Evolutionary conservation across 2,888 invertebrate genomes (phyloP), one percentile per base, ranked within the genome.

Genomic region (Geotrupes spiniger): DNA sequence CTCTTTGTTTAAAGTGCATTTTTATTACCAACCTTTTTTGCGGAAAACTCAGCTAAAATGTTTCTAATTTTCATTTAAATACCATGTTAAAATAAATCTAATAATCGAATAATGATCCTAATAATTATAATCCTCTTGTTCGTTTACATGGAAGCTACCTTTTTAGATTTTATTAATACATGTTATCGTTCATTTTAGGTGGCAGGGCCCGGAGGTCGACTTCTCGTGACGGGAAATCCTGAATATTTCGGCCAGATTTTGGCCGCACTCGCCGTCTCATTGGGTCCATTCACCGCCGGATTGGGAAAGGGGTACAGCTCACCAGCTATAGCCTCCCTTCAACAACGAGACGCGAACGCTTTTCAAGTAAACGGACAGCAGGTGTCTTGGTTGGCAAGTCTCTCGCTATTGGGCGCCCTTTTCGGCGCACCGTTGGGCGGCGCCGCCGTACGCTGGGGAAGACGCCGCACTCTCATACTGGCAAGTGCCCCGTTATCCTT

Each of bases 221-320:
- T 71, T 15, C 62, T 70, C 29, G 63, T 71, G n/a, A 70, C 69
- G 36, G 61, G 66, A 31, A 63, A 63, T 52, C 65, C 70, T 5
- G 66, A 70, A 57, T 71, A 70, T 52, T 51, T 68, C 15, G 72
- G 72, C 27, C 78, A 89, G 85, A 82, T 89, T 54, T 71, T 88
- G 63, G 89, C 89, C 41, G 86, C 89, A 1, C 73, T 89, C 39
- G 89, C 87, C 0, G 84, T 89, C 38, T 87, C 87, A 3, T 77
- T 89, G 63, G 89, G 89, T 6, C 87, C 89, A 10, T 82, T 89
- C 59, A 85, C 88, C 2, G 87, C 87, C 0, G 89, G 89, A 1
- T 77, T 89, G 41, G 86, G 87, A 54, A 89, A 89, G 70, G 89
- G 89, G 5, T 89, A 89, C 77, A 88, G 87, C 71, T 88, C 88